These are phyloP conservation scores for Baronia brevicornis DNA, from an alignment of 2,888 invertebrate genomes.

Conservation along the genomic window DNA sequence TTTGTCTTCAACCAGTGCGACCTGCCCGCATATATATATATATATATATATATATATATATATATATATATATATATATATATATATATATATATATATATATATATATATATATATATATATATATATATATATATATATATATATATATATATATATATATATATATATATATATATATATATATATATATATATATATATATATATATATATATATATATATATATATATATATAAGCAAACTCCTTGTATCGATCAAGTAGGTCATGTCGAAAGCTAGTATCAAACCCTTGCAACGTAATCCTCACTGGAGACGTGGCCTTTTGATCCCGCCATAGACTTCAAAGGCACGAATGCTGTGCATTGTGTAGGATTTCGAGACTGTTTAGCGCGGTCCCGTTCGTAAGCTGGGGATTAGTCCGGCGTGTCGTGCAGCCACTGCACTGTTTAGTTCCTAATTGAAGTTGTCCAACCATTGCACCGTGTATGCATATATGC, in stretches of 20 bases:
- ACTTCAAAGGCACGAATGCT: constrained; percentile 64
- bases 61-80: constrained; percentile 18
- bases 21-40: too few relatives aligned
- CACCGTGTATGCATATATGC: constrained; percentile 33
- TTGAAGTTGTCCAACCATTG: constrained; percentile 46
- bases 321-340: constrained; percentile 66
- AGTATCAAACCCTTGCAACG: constrained; percentile 21
- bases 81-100: too few relatives aligned
- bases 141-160: too few relatives aligned
- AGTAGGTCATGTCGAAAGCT: constrained; percentile 15
- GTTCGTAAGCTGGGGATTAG: constrained; percentile 57
- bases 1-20: too few relatives aligned
- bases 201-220: constrained; percentile 18
- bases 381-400: constrained; percentile 49
- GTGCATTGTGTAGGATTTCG: constrained; percentile 50
- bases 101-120: constrained; percentile 5
- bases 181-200: constrained; percentile 18
- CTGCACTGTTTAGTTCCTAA: constrained; percentile 45
- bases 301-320: constrained; percentile 30
- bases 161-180: too few relatives aligned
- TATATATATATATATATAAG: too few relatives aligned
- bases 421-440: constrained; percentile 56
- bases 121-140: constrained; percentile 20
- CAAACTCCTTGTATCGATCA: constrained; percentile 3
- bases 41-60: too few relatives aligned